Base-by-base conservation (phyloP, 2,888 invertebrate genomes). In the Amaurobius ferox region DNA sequence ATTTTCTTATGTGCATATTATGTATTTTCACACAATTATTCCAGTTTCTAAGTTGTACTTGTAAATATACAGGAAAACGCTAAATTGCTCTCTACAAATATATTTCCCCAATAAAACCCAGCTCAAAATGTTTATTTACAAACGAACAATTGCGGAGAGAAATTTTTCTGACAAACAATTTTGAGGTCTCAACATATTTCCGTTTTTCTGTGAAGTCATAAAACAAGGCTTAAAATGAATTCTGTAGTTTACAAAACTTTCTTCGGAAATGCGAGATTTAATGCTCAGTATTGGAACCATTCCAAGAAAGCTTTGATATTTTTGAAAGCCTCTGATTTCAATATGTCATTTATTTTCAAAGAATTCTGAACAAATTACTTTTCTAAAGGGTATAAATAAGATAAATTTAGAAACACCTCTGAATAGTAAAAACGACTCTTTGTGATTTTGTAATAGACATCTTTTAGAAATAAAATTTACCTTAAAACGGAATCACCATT, bases 231-330 rank as follows among this genome's bases (percentile, higher is more conserved):
- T 55, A 55, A 55, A 55, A 55, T 55, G 23, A 55, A 55, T 55
- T 55, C 55, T 55, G 23, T 23, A 55, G 55, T 55, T 55, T 23
- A 55, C 23, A 55, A 55, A 55, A 55, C 55, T 55, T 55, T 55
- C 55, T 55, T 55, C 55, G 23, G 55, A 55, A 55, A 55, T 39
- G 19, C 13, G 26, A 62, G 78, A 70, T 79, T 72, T 73, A 66
- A 55, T 68, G 19, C 48, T 13, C 29, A 19, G 48, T 35, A 67
- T 66, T 80, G 80, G 80, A 73, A 30, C 19, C 66, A 55, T 23
- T 73, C 80, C 80, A 80, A 80, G 72, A 68, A 80, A 73, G 72
- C 80, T 80, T 80, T 73, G 80, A 80, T 80, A 80, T 80, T 80
- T 80, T 73, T 44, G 66, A 39, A 35, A 39, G 71, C 67, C 80